phyloP scores from a whole-genome alignment of 2,888 invertebrate species.

The Epinotia nisella region DNA sequence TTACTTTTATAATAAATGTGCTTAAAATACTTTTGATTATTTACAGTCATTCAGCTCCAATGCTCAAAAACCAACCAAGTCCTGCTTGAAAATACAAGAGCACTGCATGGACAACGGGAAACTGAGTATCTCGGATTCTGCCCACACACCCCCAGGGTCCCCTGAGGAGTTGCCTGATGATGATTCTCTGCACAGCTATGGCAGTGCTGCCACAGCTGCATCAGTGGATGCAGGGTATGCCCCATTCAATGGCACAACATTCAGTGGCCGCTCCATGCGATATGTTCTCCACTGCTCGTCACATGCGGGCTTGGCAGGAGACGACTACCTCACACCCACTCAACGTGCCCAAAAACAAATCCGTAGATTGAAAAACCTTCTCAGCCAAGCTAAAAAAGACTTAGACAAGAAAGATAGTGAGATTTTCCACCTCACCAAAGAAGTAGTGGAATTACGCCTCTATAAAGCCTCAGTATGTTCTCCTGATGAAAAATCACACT shows the following conservation, averaged over 20 bases:
- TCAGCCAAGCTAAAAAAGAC: constrained; percentile 90
- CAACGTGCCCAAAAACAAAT: constrained; percentile 93
- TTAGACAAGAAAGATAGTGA: constrained; percentile 93
- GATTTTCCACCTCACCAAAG: constrained; percentile 90
- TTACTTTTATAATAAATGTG: background rate
- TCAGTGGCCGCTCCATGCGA: constrained; percentile 88
- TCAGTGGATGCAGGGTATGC: constrained; percentile 93
- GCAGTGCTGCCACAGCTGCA: constrained; percentile 91
- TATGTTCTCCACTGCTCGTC: constrained; percentile 94
- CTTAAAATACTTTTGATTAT: constrained; percentile 11
- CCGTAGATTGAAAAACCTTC: constrained; percentile 88
- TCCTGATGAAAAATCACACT: constrained; percentile 92
- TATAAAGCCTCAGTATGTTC: constrained; percentile 92
- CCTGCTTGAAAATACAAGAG: constrained; percentile 72
- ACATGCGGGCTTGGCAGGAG: constrained; percentile 89
- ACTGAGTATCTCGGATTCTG: constrained; percentile 76
- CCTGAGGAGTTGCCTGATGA: constrained; percentile 88
- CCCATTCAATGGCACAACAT: constrained; percentile 89
- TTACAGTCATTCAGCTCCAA: constrained; percentile 77
- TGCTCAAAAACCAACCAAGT: constrained; percentile 71
- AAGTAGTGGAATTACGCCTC: constrained; percentile 91
- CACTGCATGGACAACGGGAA: constrained; percentile 65
- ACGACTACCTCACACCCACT: constrained; percentile 94
- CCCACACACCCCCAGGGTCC: constrained; percentile 86
- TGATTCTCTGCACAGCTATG: constrained; percentile 92